phyloP scores from a whole-genome alignment of 1,140 invertebrate genomes.

The Condylostylus longicornis region DNA sequence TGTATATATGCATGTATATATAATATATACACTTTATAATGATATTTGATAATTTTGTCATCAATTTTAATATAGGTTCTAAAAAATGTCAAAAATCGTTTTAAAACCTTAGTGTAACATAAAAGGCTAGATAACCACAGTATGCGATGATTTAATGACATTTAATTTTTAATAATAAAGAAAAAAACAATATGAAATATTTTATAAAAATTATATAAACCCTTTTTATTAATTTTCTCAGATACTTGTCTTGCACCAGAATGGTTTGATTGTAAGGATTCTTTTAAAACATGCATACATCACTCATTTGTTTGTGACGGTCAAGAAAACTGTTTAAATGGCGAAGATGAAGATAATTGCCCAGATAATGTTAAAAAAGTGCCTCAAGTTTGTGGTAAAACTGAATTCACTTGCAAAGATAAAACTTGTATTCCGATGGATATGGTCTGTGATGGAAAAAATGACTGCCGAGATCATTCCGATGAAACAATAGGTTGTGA shows the following conservation, averaged over 20 bases:
- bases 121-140: no score
- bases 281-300: slow-evolving; percentile 31
- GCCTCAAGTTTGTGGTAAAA: slow-evolving; percentile 14
- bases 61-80: no score
- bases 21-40: no score
- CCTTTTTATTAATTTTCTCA: not conserved
- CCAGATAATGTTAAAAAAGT: slow-evolving; percentile 2
- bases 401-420: slow-evolving; percentile 40
- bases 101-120: no score
- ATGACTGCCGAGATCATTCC: slow-evolving; percentile 63
- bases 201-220: not conserved
- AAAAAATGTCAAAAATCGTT: no score
- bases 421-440: slow-evolving; percentile 46
- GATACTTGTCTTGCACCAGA: slow-evolving; percentile 17
- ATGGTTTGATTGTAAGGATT: slow-evolving; percentile 24
- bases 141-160: no score
- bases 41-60: no score
- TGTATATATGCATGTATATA: no score
- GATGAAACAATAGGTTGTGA: slow-evolving; percentile 49
- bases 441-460: slow-evolving; percentile 54
- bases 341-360: slow-evolving; percentile 33
- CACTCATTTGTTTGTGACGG: slow-evolving; percentile 33
- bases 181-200: no score
- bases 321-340: slow-evolving; percentile 37
- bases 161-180: no score